Base-by-base conservation (phyloP, 2,888 invertebrate species). In the Polia nebulosa region DNA sequence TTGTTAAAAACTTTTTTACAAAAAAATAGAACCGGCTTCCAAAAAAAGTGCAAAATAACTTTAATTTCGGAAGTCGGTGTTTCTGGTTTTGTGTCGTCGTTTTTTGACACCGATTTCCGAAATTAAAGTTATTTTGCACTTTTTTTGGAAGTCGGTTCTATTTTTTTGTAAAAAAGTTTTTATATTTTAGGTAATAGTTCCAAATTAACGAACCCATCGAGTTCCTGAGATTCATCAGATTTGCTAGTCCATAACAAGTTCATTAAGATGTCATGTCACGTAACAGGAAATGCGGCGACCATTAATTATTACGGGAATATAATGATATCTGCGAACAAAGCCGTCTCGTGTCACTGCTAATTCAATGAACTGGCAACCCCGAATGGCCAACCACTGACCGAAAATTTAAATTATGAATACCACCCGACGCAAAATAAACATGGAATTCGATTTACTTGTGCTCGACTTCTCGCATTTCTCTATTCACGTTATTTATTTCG, bases 321-420 rank as follows among this genome's bases (percentile, higher is more conserved):
- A 75, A 63, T 66, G 27, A 45, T 72, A 75, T 71, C 66, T 67
- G 55, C 39, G 36, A 39, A 79, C 45, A 77, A 70, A 53, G 55
- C 59, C 20, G 47, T 55, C n/a, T n/a, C 22, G 34, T 32, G 41
- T 62, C 65, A 66, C 57, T 44, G 68, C 74, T 80, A 85, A 83
- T 85, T 77, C 72, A 84, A 82, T 82, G 82, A 77, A 62, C 75
- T 73, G 80, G 71, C 72, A 80, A 80, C 62, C 60, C 70, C 9
- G 45, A 49, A 39, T 61, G 63, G 39, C 58, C 60, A 53, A 44
- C 36, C 29, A 22, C 32, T 60, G 51, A 52, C 52, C 41, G 59
- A 64, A 63, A 53, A 63, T 72, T 63, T 39, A 27, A 59, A 63
- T 61, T 29, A 60, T 49, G 27, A 45, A 56, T 45, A 25, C 22